A percentile compares a stretch with the other conserved stretches of the same genome.
These are phyloP conservation scores for Allophyes oxyacanthae DNA, from an alignment of 2,888 invertebrate species.

Conservation along the genomic window DNA sequence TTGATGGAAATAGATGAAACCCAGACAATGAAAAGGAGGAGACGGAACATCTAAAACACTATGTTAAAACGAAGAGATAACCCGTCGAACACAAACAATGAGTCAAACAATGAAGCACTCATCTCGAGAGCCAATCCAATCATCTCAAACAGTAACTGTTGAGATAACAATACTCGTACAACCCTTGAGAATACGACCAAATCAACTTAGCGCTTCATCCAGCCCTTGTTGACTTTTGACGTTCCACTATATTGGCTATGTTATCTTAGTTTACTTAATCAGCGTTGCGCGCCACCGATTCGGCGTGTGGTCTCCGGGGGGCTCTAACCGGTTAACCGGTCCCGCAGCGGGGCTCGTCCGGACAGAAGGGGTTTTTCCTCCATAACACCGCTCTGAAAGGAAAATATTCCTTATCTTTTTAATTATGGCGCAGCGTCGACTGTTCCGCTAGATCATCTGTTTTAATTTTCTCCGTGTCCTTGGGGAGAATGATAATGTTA, in stretches of 20 bases:
- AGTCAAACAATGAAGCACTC: constrained; percentile 79
- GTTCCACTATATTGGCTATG: constrained; percentile 82
- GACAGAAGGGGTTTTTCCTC: constrained; percentile 80
- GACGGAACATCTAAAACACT: constrained; percentile 30
- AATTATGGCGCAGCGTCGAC: constrained; percentile 81
- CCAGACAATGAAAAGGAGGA: constrained; percentile 28
- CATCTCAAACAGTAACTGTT: constrained; percentile 86
- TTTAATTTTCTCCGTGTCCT: constrained; percentile 82
- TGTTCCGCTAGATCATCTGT: constrained; percentile 86
- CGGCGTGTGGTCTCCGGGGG: constrained; percentile 81
- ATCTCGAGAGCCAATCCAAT: constrained; percentile 84
- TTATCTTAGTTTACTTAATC: constrained; percentile 90
- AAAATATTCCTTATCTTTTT: constrained; percentile 89
- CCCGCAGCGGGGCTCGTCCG: constrained; percentile 62
- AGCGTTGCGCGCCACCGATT: constrained; percentile 80
- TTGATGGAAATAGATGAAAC: not conserved
- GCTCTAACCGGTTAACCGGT: constrained; percentile 83
- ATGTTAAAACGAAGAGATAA: constrained; percentile 55
- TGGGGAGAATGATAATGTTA: constrained; percentile 69
- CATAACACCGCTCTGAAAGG: constrained; percentile 63
- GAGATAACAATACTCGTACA: constrained; percentile 79
- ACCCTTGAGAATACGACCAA: constrained; percentile 85
- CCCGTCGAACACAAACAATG: constrained; percentile 65
- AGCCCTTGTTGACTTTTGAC: constrained; percentile 88
- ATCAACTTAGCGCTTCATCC: constrained; percentile 86